phyloP scores from a whole-genome alignment of 2,113 vertebrate species.

The Cyanoderma ruficeps region DNA sequence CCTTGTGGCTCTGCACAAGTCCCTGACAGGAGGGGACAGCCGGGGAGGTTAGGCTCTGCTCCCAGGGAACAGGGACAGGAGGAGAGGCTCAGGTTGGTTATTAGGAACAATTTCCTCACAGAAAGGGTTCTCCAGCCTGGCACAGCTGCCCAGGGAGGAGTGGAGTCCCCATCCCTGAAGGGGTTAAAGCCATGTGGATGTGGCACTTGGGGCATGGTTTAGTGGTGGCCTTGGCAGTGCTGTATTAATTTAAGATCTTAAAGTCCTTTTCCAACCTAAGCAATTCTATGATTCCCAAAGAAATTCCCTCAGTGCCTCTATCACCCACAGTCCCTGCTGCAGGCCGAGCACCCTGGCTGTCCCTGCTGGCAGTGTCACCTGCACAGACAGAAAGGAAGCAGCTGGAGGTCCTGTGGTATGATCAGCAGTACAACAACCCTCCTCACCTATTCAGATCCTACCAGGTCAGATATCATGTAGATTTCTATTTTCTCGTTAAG shows the following conservation, averaged over 20 bases:
- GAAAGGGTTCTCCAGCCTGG: not conserved
- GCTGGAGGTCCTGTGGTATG: not conserved
- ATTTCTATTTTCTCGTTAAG: not conserved
- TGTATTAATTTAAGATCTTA: not conserved
- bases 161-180: not conserved
- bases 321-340: not conserved
- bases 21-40: not conserved
- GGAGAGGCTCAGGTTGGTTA: accelerated
- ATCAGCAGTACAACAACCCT: not conserved
- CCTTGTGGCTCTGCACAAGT: too few relatives aligned
- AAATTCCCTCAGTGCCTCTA: not conserved
- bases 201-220: not conserved
- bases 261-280: not conserved
- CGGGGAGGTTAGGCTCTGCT: not conserved
- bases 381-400: not conserved
- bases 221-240: not conserved
- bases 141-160: not conserved
- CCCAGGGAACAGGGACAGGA: not conserved
- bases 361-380: not conserved
- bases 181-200: not conserved
- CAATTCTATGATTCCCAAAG: not conserved
- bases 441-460: not conserved
- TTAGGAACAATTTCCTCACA: not conserved
- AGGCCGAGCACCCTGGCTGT: not conserved
- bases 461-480: accelerated